Evolutionary conservation across 2,888 invertebrate genomes (phyloP).

Genomic region (Lasioglossum leucozonium): DNA sequence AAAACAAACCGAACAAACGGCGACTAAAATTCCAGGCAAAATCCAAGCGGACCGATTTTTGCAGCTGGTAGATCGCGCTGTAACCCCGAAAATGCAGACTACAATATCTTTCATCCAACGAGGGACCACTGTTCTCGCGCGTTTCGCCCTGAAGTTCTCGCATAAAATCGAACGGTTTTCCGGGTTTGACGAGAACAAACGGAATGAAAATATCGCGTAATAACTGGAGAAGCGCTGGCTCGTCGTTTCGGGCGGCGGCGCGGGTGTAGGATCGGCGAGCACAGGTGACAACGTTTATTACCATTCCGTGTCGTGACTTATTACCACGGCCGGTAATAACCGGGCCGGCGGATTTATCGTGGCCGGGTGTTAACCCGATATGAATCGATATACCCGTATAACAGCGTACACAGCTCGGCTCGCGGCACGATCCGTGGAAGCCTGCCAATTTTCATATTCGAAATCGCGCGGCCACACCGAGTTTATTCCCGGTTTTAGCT

Average conservation of each 20-base stretch:
- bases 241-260: conserved; percentile 16
- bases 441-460: conserved; percentile 54
- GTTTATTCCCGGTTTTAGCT: conserved; percentile 16
- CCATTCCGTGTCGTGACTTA: conserved; percentile 64
- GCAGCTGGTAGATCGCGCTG: background rate
- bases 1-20: background rate
- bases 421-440: conserved; percentile 24
- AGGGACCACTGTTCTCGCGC: background rate
- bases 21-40: background rate
- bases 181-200: background rate
- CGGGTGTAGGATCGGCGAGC: conserved; percentile 3
- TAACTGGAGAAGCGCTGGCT: conserved; percentile 46
- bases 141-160: background rate
- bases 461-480: conserved; percentile 17
- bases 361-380: conserved; percentile 61
- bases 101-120: background rate
- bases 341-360: conserved; percentile 57
- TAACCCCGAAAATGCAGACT: background rate
- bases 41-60: background rate
- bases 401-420: background rate
- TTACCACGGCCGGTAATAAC: conserved; percentile 61
- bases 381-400: conserved; percentile 55
- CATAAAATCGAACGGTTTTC: background rate
- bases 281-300: conserved; percentile 65
- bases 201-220: conserved; percentile 47